Conservation (phyloP, 2,888 invertebrate genomes). For the Troides helena region DNA sequence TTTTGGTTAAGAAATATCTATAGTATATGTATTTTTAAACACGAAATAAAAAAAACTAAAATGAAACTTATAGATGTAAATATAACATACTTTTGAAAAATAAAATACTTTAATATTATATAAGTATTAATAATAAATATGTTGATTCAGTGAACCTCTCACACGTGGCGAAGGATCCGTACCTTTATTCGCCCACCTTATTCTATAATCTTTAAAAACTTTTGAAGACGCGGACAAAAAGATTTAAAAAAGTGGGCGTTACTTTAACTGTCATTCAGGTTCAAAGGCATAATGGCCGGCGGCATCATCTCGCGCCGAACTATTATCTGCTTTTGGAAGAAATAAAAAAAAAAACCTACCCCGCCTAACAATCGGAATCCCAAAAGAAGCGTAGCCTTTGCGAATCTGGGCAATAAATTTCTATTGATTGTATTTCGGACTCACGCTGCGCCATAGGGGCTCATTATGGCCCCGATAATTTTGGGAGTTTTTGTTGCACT, state of each 20-base stretch:
- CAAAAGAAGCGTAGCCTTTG: constrained; percentile 72
- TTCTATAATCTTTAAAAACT: constrained; percentile 76
- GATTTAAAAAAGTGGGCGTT: constrained; percentile 77
- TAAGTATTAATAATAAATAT: background rate
- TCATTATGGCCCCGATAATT: constrained; percentile 72
- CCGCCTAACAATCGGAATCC: constrained; percentile 61
- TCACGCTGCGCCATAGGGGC: constrained; percentile 78
- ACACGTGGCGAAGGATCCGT: constrained; percentile 38
- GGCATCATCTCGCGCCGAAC: constrained; percentile 65
- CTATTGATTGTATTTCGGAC: constrained; percentile 77
- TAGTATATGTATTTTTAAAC: background rate
- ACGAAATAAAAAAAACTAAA: background rate
- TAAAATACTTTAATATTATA: background rate
- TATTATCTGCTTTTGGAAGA: constrained; percentile 50
- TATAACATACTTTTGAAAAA: background rate
- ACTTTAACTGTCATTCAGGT: constrained; percentile 72
- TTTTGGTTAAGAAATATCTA: background rate
- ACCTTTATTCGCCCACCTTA: constrained; percentile 45
- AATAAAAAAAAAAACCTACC: constrained; percentile 47
- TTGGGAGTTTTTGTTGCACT: constrained; percentile 49
- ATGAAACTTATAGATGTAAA: too few relatives aligned
- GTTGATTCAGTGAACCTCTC: constrained; percentile 34
- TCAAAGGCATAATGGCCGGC: constrained; percentile 60
- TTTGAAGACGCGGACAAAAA: constrained; percentile 65
- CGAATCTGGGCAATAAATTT: constrained; percentile 78